Evolutionary conservation across 2,888 invertebrate genomes (phyloP).

Genomic region (Eurytoma californica): DNA sequence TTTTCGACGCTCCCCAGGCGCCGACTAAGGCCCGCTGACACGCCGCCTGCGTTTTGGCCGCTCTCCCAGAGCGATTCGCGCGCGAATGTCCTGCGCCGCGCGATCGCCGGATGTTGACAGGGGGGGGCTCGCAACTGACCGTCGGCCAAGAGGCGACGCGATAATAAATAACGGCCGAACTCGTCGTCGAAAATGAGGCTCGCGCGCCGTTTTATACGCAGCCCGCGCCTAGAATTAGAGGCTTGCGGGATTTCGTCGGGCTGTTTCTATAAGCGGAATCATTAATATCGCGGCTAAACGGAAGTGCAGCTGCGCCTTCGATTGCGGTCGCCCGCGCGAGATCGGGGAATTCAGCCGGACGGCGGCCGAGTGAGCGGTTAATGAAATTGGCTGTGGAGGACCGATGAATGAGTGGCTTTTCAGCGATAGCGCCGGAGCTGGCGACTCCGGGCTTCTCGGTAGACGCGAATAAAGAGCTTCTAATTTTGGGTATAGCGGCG

Average conservation of each 20-base stretch:
- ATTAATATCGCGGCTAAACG: conserved; percentile 48
- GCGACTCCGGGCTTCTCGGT: too few species aligned
- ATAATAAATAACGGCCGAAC: conserved; percentile 34
- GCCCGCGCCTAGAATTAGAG: conserved; percentile 9
- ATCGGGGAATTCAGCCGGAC: background rate
- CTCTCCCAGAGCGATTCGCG: conserved; percentile 69
- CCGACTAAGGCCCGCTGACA: conserved; percentile 58
- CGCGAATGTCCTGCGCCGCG: conserved; percentile 55
- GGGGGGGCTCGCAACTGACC: conserved; percentile 12
- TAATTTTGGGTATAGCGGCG: background rate
- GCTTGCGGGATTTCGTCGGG: conserved; percentile 17
- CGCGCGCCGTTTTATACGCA: conserved; percentile 19
- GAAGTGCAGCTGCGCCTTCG: conserved; percentile 21
- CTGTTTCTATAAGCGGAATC: conserved; percentile 45
- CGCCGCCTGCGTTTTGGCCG: conserved; percentile 64
- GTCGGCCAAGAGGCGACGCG: conserved; percentile 33
- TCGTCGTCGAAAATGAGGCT: conserved; percentile 16
- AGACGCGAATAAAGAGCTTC: too few species aligned
- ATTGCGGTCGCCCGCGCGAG: background rate
- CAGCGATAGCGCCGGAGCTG: too few species aligned
- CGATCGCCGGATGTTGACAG: conserved; percentile 42
- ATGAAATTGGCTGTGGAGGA: background rate
- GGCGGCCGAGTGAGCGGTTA: background rate
- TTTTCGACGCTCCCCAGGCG: too few species aligned
- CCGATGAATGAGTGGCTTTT: conserved; percentile 2